Base-by-base conservation (phyloP, 2,113 vertebrate species). In the Oceanites oceanicus region DNA sequence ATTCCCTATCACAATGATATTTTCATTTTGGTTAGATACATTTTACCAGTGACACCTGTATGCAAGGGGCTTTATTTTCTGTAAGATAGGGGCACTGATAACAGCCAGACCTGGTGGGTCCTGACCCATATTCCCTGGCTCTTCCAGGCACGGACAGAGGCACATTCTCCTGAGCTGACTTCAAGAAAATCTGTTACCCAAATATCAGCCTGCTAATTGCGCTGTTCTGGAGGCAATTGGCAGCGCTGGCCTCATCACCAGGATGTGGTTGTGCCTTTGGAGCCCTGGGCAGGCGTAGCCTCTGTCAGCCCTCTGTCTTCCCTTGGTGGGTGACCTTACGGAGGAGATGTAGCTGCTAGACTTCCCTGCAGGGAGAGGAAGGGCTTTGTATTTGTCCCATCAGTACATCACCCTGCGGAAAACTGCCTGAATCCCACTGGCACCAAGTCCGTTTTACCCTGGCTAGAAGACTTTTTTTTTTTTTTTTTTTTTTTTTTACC, bases 191-290 rank as follows among this genome's bases (percentile, higher is more conserved):
- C 18, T 50, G 15, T 65, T 50, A 27, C n/a, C 26, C 25, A 29
- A 29, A 38, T 55, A 44, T 73, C 76, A 44, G 2, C 26, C 23
- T 73, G 62, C n/a, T 59, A 36, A 34, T 32, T 59, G 17, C 13
- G 73, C 34, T 23, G 20, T 38, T 66, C 50, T 44, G 49, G 66
- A 58, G 56, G 18, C 44, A 30, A 0, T 38, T 56, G 40, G 52
- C 42, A 58, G 40, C 2, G 1, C 53, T n/a, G 55, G 38, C 34
- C 23, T 61, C 3, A 0, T 15, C 1, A 5, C 50, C 66, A n/a
- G 55, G 36, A 23, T 0, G 2, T 45, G 55, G 29, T 16, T 53
- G 49, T 86, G 66, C 36, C 15, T n/a, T 40, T 52, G 63, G 59
- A 86, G 15, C 25, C 17, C 7, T 38, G 30, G 27, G 70, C 74